Evolutionary conservation across 2,113 vertebrate species (phyloP), one percentile per base, ranked within the genome.

Genomic region (Zeus faber): DNA sequence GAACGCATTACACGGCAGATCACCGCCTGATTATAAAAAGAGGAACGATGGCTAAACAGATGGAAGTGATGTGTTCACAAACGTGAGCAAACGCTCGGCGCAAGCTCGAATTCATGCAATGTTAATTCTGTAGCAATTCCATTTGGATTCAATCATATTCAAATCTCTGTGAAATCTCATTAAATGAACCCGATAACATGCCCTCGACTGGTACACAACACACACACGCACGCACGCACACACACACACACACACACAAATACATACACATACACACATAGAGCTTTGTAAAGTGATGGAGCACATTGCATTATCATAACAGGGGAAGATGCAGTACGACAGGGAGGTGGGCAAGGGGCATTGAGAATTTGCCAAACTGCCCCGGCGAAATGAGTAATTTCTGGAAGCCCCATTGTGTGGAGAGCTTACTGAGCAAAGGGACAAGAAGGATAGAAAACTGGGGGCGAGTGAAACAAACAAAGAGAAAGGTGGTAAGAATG

Each of bases 321-420:
- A 31, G 65, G 63, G 56, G 5, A 51, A 61, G 63, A 67, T 58
- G 46, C 10, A 41, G 50, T 13, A 35, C 23, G 49, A 69, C 44
- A 59, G 56, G 68, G 70, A 61, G 69, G 54, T 56, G 65, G 60
- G 55, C 53, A 48, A 65, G 66, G 68, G 67, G 62, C 68, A 70
- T 69, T 73, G 62, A 67, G 77, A 77, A 74, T 77, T 70, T 72
- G 62, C 68, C 45, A 49, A 85, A 65, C 68, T 54, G 67, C 77
- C 69, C 58, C 55, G 11, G 63, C 72, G 71, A 88, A 85, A 86
- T 80, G 72, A 87, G 84, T 84, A 81, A 89, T 89, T 89, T 83
- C 74, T 85, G 72, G 84, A 80, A 71, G 72, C 67, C 71, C 75
- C 60, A 79, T 89, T 90, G 88, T 89, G 79, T 59, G 59, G 50